Evolutionary conservation across 2,113 vertebrate species (phyloP).

Genomic region (Baryphthengus martii): DNA sequence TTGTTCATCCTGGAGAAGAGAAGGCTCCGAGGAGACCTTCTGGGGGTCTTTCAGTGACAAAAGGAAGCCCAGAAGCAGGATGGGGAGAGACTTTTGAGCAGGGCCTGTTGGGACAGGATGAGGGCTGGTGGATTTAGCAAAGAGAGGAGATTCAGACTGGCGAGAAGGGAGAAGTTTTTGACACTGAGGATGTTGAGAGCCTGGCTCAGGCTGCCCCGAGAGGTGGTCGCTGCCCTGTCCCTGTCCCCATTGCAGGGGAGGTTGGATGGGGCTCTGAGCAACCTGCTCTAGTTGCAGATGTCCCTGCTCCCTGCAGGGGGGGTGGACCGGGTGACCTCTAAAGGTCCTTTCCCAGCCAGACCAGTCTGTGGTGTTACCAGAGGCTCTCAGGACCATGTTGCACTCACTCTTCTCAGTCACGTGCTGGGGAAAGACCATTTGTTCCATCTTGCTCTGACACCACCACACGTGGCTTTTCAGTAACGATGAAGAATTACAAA

Average conservation of each 20-base stretch:
- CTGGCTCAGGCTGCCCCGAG: too few species aligned
- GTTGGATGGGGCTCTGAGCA: background rate
- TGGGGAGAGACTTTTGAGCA: too few species aligned
- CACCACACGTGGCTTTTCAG: background rate
- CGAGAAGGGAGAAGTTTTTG: too few species aligned
- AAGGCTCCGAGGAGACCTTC: too few species aligned
- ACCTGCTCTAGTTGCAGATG: background rate
- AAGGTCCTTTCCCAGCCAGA: background rate
- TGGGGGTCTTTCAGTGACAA: too few species aligned
- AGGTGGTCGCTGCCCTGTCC: too few species aligned
- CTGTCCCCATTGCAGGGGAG: background rate
- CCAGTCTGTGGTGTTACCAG: background rate
- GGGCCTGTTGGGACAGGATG: too few species aligned
- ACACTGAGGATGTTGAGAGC: too few species aligned
- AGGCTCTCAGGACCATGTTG: rapidly evolving
- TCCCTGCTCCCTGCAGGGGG: background rate
- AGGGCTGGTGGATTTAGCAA: too few species aligned
- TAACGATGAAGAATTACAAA: background rate
- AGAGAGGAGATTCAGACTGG: too few species aligned
- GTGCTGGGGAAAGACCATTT: rapidly evolving
- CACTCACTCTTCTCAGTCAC: background rate
- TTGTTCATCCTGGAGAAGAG: too few species aligned
- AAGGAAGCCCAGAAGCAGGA: too few species aligned
- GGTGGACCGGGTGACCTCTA: background rate
- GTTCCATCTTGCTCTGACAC: rapidly evolving